A percentile compares a stretch with the other conserved stretches of the same genome.
These are phyloP conservation scores for Psococerastis gibbosa DNA, from an alignment of 2,888 invertebrate genomes.

Conservation along the genomic window DNA sequence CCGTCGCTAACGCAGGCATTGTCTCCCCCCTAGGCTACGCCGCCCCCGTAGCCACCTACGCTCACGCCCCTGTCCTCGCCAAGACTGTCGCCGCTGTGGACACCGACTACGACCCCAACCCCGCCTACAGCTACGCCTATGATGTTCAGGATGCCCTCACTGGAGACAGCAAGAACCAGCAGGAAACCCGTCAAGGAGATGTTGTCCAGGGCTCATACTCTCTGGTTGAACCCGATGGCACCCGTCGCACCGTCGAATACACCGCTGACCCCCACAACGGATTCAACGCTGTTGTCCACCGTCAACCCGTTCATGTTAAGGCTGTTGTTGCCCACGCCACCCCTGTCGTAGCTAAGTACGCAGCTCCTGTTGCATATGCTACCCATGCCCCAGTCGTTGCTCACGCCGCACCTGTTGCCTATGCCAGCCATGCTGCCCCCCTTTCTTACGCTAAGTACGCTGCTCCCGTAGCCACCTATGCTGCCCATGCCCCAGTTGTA, in stretches of 20 bases:
- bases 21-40: no score
- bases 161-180: conserved; percentile 22
- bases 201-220: conserved; percentile 23
- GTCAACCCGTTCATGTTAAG: conserved; percentile 13
- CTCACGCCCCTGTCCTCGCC: conserved; percentile 14
- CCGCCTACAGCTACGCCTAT: conserved; percentile 19
- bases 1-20: conserved; percentile 15
- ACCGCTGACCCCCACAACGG: conserved; percentile 24
- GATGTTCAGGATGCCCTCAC: conserved; percentile 20
- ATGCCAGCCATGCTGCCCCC: conserved; percentile 17
- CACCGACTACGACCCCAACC: conserved; percentile 17
- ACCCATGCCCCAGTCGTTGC: conserved; percentile 14
- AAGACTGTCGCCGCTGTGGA: conserved; percentile 12
- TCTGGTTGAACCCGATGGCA: conserved; percentile 22
- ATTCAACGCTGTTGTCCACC: conserved; percentile 23
- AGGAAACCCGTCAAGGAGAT: conserved; percentile 22
- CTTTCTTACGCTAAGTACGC: conserved; percentile 16
- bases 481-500: conserved; percentile 13
- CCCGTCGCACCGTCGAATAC: conserved; percentile 23
- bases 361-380: conserved; percentile 16
- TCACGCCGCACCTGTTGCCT: conserved; percentile 17
- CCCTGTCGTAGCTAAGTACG: conserved; percentile 16
- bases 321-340: conserved; percentile 8
- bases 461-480: conserved; percentile 18
- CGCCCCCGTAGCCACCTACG: conserved; percentile 16